phyloP scores from a whole-genome alignment of 37 sponge, comb jelly and placozoan species.

The Dysidea cf. avara region DNA sequence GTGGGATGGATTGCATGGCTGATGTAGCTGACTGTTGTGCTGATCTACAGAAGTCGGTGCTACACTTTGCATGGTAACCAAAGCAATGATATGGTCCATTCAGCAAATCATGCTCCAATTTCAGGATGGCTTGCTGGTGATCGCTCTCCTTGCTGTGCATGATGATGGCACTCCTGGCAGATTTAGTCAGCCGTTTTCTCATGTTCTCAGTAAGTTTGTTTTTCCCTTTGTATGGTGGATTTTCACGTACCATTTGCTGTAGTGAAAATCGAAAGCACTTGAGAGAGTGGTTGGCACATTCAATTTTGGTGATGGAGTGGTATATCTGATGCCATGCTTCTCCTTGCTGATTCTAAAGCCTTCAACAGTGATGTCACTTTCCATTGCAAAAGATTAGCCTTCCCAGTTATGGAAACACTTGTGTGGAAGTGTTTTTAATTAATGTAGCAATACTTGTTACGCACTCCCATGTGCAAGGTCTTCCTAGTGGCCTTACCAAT shows the following conservation, averaged over 20 bases:
- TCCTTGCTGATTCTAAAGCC: conserved; percentile 34
- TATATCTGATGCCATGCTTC: conserved; percentile 43
- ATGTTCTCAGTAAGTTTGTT: no score
- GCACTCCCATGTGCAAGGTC: no score
- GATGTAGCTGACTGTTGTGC: no score
- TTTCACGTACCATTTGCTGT: conserved; percentile 32
- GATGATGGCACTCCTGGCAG: conserved; percentile 43
- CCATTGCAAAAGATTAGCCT: conserved; percentile 31
- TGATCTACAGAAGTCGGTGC: conserved; percentile 29
- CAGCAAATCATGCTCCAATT: conserved; percentile 18
- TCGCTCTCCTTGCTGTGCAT: conserved; percentile 30
- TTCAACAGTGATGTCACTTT: conserved; percentile 31
- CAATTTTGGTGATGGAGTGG: conserved; percentile 23
- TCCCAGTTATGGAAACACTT: conserved; percentile 33
- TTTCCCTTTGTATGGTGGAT: conserved; percentile 28
- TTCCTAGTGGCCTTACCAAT: no score
- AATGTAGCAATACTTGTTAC: no score
- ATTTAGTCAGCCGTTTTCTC: no score
- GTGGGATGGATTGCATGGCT: no score
- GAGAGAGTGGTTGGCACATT: conserved; percentile 57
- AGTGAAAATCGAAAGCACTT: conserved; percentile 35
- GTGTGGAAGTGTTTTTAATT: no score
- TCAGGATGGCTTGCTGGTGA: not conserved
- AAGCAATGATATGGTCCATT: conserved; percentile 58
- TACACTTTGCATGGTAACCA: conserved; percentile 32